Conservation (phyloP, 2,113 vertebrate species). For the Nothocercus julius region DNA sequence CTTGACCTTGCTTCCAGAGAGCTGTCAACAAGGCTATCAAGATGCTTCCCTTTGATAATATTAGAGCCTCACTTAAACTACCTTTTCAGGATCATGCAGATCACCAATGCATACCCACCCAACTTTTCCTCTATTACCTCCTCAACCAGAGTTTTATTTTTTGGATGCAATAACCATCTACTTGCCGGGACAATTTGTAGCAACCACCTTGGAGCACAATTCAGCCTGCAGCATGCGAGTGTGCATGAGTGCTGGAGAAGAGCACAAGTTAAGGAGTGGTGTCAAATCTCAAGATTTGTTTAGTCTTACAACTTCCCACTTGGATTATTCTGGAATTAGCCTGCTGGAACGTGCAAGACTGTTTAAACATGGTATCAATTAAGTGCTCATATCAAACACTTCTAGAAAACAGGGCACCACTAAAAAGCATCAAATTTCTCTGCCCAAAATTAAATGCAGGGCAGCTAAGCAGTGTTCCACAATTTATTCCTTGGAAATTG, state of each 20-base stretch:
- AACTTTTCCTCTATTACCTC: not conserved
- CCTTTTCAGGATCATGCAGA: not conserved
- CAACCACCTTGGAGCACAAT: not conserved
- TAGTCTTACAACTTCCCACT: too few relatives aligned
- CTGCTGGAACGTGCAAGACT: not conserved
- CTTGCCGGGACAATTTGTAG: not conserved
- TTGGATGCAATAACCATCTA: not conserved
- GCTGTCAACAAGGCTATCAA: not conserved
- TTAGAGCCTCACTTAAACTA: not conserved
- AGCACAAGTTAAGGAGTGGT: not conserved
- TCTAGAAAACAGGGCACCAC: not conserved
- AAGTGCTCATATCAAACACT: not conserved
- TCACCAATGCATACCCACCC: not conserved
- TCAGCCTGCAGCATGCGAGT: not conserved
- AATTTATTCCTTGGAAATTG: not conserved
- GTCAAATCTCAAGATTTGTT: not conserved
- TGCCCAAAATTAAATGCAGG: conserved; percentile 59
- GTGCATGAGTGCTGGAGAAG: not conserved
- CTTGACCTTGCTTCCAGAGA: not conserved
- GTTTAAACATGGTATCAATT: not conserved
- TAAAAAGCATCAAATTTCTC: not conserved
- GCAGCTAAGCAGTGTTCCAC: conserved; percentile 5
- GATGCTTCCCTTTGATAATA: not conserved
- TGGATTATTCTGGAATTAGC: not conserved
- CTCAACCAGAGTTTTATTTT: not conserved